Conservation (phyloP, 2,888 invertebrate species). For the Lissonota sp. region DNA sequence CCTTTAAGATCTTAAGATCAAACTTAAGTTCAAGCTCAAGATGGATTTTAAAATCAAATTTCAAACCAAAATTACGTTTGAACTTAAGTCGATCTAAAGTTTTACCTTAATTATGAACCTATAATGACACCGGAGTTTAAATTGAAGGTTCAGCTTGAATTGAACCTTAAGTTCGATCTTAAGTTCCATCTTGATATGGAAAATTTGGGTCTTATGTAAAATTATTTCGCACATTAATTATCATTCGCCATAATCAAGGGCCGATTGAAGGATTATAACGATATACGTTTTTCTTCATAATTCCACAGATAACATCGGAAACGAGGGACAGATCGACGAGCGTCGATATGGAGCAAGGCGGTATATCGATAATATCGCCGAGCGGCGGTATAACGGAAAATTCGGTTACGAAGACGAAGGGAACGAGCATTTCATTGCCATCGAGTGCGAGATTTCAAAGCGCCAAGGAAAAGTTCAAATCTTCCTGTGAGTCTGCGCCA, state of each 20-base stretch:
- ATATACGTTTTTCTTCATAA: conserved; percentile 5
- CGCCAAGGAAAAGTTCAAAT: conserved; percentile 73
- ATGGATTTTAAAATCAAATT: too few species aligned
- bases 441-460: conserved; percentile 68
- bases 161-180: too few species aligned
- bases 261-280: background rate
- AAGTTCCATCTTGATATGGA: too few species aligned
- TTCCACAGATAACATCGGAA: conserved; percentile 46
- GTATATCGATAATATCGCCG: conserved; percentile 75
- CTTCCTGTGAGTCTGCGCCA: conserved; percentile 72
- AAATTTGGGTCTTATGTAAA: too few species aligned
- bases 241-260: background rate
- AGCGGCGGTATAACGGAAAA: conserved; percentile 69
- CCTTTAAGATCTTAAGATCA: too few species aligned
- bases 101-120: too few species aligned
- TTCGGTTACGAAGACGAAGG: conserved; percentile 67
- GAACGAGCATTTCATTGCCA: conserved; percentile 70
- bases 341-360: conserved; percentile 74
- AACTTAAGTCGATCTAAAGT: too few species aligned
- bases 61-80: too few species aligned
- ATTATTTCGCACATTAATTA: too few species aligned
- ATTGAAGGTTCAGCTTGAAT: too few species aligned
- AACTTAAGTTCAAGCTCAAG: too few species aligned
- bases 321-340: conserved; percentile 28
- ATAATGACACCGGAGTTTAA: too few species aligned